phyloP scores from a whole-genome alignment of 1,140 invertebrate species.

The Aporrectodea caliginosa region DNA sequence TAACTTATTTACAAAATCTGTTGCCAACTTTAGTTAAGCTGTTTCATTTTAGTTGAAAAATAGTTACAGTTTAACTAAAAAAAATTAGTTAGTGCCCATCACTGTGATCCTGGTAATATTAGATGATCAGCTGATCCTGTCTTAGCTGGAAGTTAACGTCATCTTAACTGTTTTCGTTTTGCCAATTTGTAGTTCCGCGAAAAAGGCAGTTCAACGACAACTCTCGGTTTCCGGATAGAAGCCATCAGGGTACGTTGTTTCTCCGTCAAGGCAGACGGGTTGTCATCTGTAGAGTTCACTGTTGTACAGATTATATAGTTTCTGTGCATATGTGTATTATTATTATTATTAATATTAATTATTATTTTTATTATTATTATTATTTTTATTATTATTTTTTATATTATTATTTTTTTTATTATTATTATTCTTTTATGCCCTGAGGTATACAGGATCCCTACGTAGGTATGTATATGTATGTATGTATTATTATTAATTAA shows the following conservation, averaged over 20 bases:
- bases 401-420: conserved; percentile 20
- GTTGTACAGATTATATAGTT: neutral
- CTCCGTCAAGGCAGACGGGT: neutral
- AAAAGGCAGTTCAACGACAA: conserved; percentile 91
- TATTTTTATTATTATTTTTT: neutral
- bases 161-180: conserved; percentile 14
- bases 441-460: too few relatives aligned
- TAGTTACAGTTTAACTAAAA: too few relatives aligned
- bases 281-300: neutral
- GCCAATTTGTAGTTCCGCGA: conserved; percentile 63
- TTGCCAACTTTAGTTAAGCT: too few relatives aligned
- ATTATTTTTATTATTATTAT: conserved; percentile 6
- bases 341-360: neutral
- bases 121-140: too few relatives aligned
- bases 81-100: too few relatives aligned
- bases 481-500: too few relatives aligned
- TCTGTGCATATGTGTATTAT: conserved; percentile 7
- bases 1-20: too few relatives aligned
- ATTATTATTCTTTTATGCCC: too few relatives aligned
- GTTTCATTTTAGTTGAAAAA: too few relatives aligned
- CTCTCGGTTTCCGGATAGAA: conserved; percentile 92
- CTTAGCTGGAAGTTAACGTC: too few relatives aligned
- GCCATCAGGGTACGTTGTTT: conserved; percentile 73
- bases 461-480: too few relatives aligned
- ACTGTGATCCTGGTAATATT: too few relatives aligned